Evolutionary conservation across 2,797 vertebrate genomes (phyloP), one percentile per base, ranked within the genome.

Genomic region (Chelonia mydas): DNA sequence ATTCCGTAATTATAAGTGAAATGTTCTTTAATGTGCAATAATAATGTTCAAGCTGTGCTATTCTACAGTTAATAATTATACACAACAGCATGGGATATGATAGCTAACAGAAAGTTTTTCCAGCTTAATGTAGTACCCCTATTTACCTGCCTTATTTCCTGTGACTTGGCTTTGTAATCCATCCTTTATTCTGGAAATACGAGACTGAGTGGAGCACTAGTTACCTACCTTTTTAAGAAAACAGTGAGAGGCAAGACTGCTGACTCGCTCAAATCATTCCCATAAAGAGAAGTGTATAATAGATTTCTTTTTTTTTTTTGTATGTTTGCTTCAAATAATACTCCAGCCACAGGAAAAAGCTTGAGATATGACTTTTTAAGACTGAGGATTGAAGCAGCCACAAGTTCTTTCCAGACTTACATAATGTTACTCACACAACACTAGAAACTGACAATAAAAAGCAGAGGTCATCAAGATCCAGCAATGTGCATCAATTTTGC

Each of bases 1-100:
- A 97, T 98, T 98, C 98, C 98, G 97, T 98, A 99, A 99, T 99
- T 99, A 98, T 98, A 99, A 99, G 98, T 98, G 98, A 98, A 98
- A 98, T 98, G 96, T 98, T 98, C 98, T 98, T 99, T 99, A 99
- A 99, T 98, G 98, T 97, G 96, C 97, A 97, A 98, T 98, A 99
- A 98, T 99, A 98, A 99, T 94, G 82, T 97, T 99, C 98, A 98
- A 98, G 98, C 98, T 98, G 98, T 97, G 98, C 98, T 98, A 98
- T 98, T 99, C 99, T 99, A 98, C 98, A 98, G 97, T 98, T 98
- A 98, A 99, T 99, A 99, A 99, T 99, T 99, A 99, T 97, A 98
- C 97, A 97, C 98, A 98, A 96, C 98, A 98, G 98, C 98, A 97
- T 98, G 99, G 98, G 98, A 98, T 98, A 98, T 98, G 97, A 98